Evolutionary conservation across 2,113 vertebrate genomes (phyloP).

Genomic region (Osmerus eperlanus): DNA sequence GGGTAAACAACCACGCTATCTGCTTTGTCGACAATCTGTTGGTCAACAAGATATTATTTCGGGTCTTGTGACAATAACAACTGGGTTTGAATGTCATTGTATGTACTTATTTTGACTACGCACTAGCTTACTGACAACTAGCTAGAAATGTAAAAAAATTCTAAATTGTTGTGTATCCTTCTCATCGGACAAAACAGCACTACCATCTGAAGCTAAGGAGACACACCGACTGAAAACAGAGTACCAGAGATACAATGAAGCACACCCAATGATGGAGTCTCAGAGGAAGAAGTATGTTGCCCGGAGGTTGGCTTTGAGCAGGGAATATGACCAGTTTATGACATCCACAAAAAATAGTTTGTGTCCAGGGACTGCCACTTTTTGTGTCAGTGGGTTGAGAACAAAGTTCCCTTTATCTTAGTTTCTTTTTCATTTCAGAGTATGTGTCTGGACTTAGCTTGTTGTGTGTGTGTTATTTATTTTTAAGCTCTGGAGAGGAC

Average conservation of each 20-base stretch:
- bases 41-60: too few relatives aligned
- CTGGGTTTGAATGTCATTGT: too few relatives aligned
- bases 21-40: too few relatives aligned
- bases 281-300: constrained; percentile 52
- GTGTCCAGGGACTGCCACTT: constrained; percentile 12
- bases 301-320: not conserved
- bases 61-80: too few relatives aligned
- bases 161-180: not conserved
- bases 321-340: constrained; percentile 53
- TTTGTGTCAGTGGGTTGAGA: not conserved
- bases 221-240: not conserved
- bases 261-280: constrained; percentile 46
- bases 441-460: not conserved
- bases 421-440: not conserved
- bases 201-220: not conserved
- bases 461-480: not conserved
- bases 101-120: not conserved
- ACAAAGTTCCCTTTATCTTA: constrained; percentile 2
- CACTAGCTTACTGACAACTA: not conserved
- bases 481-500: constrained; percentile 76
- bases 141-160: not conserved
- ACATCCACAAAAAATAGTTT: constrained; percentile 29
- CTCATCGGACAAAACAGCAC: not conserved
- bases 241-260: constrained; percentile 3
- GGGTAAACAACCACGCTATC: too few relatives aligned